A percentile compares a stretch with the other conserved stretches of the same genome.
Evolutionary conservation across 2,888 invertebrate species (phyloP).

Genomic region (Germaria angustata): DNA sequence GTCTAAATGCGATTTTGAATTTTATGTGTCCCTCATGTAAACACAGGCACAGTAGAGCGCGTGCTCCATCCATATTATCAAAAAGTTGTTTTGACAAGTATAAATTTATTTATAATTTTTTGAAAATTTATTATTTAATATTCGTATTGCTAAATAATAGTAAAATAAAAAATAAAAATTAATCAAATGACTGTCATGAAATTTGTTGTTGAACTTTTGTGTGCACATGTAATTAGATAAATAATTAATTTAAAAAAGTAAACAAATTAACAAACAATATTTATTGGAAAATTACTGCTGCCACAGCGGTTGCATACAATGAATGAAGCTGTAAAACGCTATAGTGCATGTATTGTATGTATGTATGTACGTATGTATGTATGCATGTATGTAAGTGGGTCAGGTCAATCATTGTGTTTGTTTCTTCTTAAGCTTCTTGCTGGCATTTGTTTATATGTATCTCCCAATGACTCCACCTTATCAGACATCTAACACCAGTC

Average conservation of each 20-base stretch:
- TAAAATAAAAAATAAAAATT: constrained; percentile 22
- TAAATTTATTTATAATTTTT: constrained; percentile 46
- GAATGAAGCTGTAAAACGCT: neutral
- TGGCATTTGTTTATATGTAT: constrained; percentile 30
- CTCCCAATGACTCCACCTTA: constrained; percentile 28
- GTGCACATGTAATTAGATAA: constrained; percentile 36
- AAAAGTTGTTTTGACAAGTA: constrained; percentile 49
- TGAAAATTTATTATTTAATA: constrained; percentile 19
- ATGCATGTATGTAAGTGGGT: constrained; percentile 39
- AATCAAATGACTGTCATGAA: constrained; percentile 41
- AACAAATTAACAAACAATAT: constrained; percentile 31
- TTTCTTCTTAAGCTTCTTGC: neutral
- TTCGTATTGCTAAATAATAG: constrained; percentile 13
- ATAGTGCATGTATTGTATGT: neutral
- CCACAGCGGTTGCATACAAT: neutral
- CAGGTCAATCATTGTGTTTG: constrained; percentile 42
- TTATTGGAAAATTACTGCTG: constrained; percentile 17
- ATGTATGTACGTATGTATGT: constrained; percentile 37
- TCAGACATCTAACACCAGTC: constrained; percentile 15
- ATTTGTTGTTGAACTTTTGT: constrained; percentile 36
- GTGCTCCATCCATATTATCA: constrained; percentile 25
- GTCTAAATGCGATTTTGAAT: constrained; percentile 1
- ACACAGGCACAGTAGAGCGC: neutral
- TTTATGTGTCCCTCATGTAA: neutral
- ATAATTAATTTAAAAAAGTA: constrained; percentile 22